These are phyloP conservation scores for Cavia aperea DNA, from an alignment of 2,113 vertebrate species.

Conservation along the genomic window DNA sequence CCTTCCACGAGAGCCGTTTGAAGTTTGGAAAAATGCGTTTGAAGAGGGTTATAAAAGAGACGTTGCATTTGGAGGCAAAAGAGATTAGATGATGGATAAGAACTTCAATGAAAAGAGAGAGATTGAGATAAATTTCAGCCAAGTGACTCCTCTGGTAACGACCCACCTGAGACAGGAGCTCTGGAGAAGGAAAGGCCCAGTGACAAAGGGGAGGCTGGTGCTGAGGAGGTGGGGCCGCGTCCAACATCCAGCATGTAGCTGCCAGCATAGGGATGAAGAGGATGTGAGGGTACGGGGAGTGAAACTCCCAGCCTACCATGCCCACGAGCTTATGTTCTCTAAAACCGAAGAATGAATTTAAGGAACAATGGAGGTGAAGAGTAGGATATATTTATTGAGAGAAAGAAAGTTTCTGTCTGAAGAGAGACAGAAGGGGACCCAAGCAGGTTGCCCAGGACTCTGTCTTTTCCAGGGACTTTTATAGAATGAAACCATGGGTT, in stretches of 20 bases:
- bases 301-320: not conserved
- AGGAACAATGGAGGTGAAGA: too few species aligned
- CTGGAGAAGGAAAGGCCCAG: not conserved
- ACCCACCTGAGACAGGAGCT: not conserved
- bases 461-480: too few species aligned
- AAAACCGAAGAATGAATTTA: too few species aligned
- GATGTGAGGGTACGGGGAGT: not conserved
- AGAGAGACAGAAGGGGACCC: too few species aligned
- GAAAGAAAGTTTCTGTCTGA: too few species aligned
- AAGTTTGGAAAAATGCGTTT: slow-evolving; percentile 9
- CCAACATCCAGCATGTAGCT: not conserved
- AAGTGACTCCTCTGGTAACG: not conserved
- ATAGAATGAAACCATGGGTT: too few species aligned
- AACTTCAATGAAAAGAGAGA: slow-evolving; percentile 6
- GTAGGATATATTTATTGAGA: too few species aligned
- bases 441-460: too few species aligned
- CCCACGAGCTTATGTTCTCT: too few species aligned
- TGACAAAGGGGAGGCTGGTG: not conserved
- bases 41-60: slow-evolving; percentile 27
- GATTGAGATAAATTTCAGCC: not conserved
- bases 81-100: not conserved
- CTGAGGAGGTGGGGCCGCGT: not conserved
- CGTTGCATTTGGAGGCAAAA: not conserved
- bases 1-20: not conserved
- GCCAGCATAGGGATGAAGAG: not conserved